A percentile compares a stretch with the other conserved stretches of the same genome.
phyloP scores from a whole-genome alignment of 1,140 invertebrate species.

The Wiebesia pumilae region DNA sequence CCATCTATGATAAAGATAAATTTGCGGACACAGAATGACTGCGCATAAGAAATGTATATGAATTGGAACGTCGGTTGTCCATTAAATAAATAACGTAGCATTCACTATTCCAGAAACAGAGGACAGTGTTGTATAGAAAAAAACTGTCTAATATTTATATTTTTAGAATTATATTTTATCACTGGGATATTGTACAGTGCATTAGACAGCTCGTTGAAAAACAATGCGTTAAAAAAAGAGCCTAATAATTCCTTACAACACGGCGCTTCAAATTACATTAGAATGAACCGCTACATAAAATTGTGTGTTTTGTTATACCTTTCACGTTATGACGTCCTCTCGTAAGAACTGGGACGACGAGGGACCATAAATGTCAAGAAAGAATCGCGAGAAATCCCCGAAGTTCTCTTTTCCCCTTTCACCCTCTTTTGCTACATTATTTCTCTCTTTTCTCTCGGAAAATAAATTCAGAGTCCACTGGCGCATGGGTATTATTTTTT shows the following conservation, averaged over 20 bases:
- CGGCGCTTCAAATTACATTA: not conserved
- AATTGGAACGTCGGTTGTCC: no score
- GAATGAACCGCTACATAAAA: not conserved
- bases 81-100: no score
- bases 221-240: no score
- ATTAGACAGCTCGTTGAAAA: no score
- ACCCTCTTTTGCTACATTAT: not conserved
- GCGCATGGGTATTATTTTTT: constrained; percentile 49
- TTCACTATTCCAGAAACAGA: no score
- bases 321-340: not conserved
- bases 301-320: constrained; percentile 12
- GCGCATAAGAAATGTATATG: no score
- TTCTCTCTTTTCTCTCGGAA: constrained; percentile 16
- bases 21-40: not conserved
- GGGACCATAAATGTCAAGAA: constrained; percentile 33
- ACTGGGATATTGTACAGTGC: no score
- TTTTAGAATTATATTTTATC: no score
- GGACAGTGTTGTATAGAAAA: no score
- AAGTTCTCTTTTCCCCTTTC: not conserved
- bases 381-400: constrained; percentile 30
- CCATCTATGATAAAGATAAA: no score
- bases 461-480: constrained; percentile 47
- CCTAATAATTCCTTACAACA: not conserved
- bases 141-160: no score
- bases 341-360: constrained; percentile 18